These are phyloP conservation scores for Stigmatopora argus DNA, from an alignment of 2,113 vertebrate genomes.

Conservation along the genomic window DNA sequence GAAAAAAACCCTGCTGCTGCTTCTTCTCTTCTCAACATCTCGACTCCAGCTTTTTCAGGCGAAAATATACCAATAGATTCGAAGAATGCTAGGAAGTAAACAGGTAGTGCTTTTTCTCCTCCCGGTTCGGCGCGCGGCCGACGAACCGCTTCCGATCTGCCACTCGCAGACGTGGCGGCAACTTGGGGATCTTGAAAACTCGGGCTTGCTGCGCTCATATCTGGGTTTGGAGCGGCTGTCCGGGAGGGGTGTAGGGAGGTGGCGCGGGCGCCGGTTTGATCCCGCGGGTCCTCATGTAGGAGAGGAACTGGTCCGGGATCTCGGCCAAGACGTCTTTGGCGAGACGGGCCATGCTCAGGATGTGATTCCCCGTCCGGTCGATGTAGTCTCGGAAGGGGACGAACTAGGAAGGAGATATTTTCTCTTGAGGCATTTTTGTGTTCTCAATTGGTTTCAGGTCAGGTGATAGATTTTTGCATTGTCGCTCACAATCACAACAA, in stretches of 20 bases:
- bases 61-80: slow-evolving; percentile 32
- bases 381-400: slow-evolving; percentile 96
- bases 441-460: too few relatives aligned
- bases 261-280: slow-evolving; percentile 92
- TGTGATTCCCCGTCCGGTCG: slow-evolving; percentile 90
- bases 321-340: slow-evolving; percentile 96
- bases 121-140: slow-evolving; percentile 32
- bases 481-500: slow-evolving; percentile 22
- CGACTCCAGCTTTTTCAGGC: slow-evolving; percentile 11
- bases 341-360: slow-evolving; percentile 92
- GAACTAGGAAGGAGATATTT: slow-evolving; percentile 69
- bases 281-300: slow-evolving; percentile 93
- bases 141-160: slow-evolving; percentile 28
- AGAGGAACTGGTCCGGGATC: slow-evolving; percentile 95
- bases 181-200: background rate
- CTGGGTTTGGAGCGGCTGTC: slow-evolving; percentile 82
- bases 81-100: slow-evolving; percentile 77
- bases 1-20: slow-evolving; percentile 7
- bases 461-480: too few relatives aligned
- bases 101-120: slow-evolving; percentile 62
- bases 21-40: slow-evolving; percentile 7
- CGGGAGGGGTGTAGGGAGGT: slow-evolving; percentile 86
- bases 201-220: slow-evolving; percentile 72
- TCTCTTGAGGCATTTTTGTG: too few relatives aligned
- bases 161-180: slow-evolving; percentile 42